Percentiles rank a stretch among this genome's conserved stretches.
Conservation (phyloP, 2,888 invertebrate genomes). For the Drosophila borealis region DNA sequence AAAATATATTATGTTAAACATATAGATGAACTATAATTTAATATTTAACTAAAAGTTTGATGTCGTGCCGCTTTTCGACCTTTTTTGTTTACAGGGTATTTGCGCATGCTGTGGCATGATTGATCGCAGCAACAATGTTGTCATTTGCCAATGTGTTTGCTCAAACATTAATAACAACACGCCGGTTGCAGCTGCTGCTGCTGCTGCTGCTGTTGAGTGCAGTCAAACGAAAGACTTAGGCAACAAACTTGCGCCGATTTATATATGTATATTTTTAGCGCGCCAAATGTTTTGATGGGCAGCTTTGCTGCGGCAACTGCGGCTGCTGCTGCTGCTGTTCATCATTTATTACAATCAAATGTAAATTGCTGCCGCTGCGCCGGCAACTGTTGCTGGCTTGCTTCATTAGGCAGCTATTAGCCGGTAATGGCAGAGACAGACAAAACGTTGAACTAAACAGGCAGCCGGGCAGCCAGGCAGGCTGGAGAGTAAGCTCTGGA, state of each 20-base stretch:
- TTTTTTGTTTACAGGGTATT: conserved; percentile 36
- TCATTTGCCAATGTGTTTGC: conserved; percentile 46
- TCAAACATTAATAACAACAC: conserved; percentile 55
- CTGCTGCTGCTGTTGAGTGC: background rate
- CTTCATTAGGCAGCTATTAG: conserved; percentile 58
- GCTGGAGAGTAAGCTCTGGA: background rate
- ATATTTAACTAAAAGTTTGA: too few relatives aligned
- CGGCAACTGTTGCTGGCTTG: conserved; percentile 16
- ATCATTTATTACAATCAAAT: conserved; percentile 63
- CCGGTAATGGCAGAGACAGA: conserved; percentile 30
- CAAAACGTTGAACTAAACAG: conserved; percentile 13
- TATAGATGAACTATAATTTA: too few relatives aligned
- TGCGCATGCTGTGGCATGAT: conserved; percentile 42
- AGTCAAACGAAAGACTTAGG: conserved; percentile 66
- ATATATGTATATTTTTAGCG: conserved; percentile 14
- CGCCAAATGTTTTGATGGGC: conserved; percentile 44
- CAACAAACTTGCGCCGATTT: conserved; percentile 76
- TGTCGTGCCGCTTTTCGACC: too few relatives aligned
- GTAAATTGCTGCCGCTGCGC: conserved; percentile 40
- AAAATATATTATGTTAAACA: too few relatives aligned
- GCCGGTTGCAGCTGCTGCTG: conserved; percentile 23
- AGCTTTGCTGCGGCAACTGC: conserved; percentile 7
- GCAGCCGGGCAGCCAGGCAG: background rate
- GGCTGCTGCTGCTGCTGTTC: conserved; percentile 21
- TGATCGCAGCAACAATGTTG: conserved; percentile 44